These are phyloP conservation scores for Sebastes flavidus DNA, from an alignment of 2,797 vertebrate species.

Conservation along the genomic window DNA sequence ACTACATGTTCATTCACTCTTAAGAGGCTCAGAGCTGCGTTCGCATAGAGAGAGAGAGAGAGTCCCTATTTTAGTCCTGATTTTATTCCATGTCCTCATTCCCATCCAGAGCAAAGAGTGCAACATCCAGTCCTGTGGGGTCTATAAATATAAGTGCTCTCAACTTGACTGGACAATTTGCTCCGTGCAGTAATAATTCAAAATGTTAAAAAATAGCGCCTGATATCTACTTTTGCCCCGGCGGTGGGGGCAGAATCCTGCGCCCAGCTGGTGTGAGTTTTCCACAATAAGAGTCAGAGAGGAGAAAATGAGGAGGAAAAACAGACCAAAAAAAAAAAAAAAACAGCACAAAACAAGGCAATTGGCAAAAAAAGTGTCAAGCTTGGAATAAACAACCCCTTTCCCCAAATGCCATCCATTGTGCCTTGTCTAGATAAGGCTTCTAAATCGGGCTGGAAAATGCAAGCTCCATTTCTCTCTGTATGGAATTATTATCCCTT, in stretches of 20 bases:
- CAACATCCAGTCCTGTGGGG: constrained; percentile 55
- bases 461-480: constrained; percentile 82
- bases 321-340: constrained; percentile 6
- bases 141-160: constrained; percentile 74
- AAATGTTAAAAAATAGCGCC: constrained; percentile 55
- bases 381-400: constrained; percentile 81
- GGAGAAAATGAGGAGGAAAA: constrained; percentile 54
- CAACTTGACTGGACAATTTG: constrained; percentile 75
- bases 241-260: constrained; percentile 25
- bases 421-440: constrained; percentile 84
- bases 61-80: constrained; percentile 60
- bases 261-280: constrained; percentile 48
- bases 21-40: constrained; percentile 44
- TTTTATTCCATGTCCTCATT: constrained; percentile 63
- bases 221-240: constrained; percentile 38
- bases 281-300: constrained; percentile 57
- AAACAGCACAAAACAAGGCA: constrained; percentile 69
- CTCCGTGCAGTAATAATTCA: constrained; percentile 74
- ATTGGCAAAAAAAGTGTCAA: constrained; percentile 78
- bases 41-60: constrained; percentile 16
- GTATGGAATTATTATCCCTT: constrained; percentile 85
- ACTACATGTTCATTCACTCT: constrained; percentile 40
- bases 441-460: constrained; percentile 83
- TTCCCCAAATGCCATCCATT: constrained; percentile 84
- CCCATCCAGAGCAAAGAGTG: constrained; percentile 50